Conservation (phyloP, 1,140 invertebrate species). For the Caenorhabditis elegans region WBcel235 BX284604.4:2258501-2259000, state of each 20-base stretch:
- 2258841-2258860: conserved; percentile 68
- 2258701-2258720: conserved; percentile 43
- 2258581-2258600: background rate
- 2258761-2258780: conserved; percentile 72
- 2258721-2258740: conserved; percentile 71
- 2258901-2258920: conserved; percentile 69
- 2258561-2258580: background rate
- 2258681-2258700: conserved; percentile 47
- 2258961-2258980: too few relatives aligned
- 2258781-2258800: conserved; percentile 71
- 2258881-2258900: conserved; percentile 67
- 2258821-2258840: conserved; percentile 65
- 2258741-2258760: conserved; percentile 70
- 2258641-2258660: background rate
- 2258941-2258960: too few relatives aligned
- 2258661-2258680: conserved; percentile 41
- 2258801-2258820: conserved; percentile 70
- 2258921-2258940: conserved; percentile 67
- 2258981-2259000: too few relatives aligned
- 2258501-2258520: too few relatives aligned
- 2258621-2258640: background rate
- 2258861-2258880: conserved; percentile 68
- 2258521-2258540: too few relatives aligned
- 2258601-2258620: background rate
- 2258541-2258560: background rate